Conservation (phyloP, 2,888 invertebrate genomes). For the Zaprionus lineosus region DNA sequence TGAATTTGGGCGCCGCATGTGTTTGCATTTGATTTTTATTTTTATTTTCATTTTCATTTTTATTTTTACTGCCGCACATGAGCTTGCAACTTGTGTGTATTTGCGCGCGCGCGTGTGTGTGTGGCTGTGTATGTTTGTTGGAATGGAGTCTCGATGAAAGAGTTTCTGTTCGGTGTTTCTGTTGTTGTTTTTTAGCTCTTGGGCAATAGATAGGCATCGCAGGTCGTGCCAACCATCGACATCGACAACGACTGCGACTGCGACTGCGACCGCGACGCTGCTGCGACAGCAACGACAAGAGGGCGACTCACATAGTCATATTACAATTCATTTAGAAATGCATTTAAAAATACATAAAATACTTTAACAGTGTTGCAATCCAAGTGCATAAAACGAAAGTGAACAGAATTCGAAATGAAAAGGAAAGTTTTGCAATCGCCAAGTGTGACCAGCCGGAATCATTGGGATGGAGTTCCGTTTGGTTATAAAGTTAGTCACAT, state of each 20-base stretch:
- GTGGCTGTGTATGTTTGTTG: too few species aligned
- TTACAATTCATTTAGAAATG: slow-evolving; percentile 79
- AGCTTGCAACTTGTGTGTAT: slow-evolving; percentile 65
- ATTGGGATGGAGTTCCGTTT: slow-evolving; percentile 23
- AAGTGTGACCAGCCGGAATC: slow-evolving; percentile 50
- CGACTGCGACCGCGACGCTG: neutral
- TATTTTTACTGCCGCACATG: slow-evolving; percentile 73
- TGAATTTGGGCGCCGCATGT: slow-evolving; percentile 68
- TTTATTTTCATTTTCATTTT: slow-evolving; percentile 32
- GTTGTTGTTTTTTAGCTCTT: slow-evolving; percentile 35
- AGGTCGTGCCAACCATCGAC: slow-evolving; percentile 59
- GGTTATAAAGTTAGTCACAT: slow-evolving; percentile 8
- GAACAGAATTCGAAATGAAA: slow-evolving; percentile 64
- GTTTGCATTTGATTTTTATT: slow-evolving; percentile 77
- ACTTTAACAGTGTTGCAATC: slow-evolving; percentile 29
- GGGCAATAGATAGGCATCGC: slow-evolving; percentile 66
- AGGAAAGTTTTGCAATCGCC: slow-evolving; percentile 60
- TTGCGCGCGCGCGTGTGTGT: too few species aligned
- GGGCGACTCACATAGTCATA: slow-evolving; percentile 51
- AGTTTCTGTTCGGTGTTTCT: slow-evolving; percentile 24
- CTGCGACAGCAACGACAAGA: neutral
- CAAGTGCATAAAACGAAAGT: slow-evolving; percentile 61
- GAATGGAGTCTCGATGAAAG: slow-evolving; percentile 18
- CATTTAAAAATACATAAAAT: slow-evolving; percentile 71
- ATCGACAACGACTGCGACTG: neutral